These are phyloP conservation scores for Ranitomeya variabilis DNA, from an alignment of 2,113 vertebrate genomes.

Conservation along the genomic window DNA sequence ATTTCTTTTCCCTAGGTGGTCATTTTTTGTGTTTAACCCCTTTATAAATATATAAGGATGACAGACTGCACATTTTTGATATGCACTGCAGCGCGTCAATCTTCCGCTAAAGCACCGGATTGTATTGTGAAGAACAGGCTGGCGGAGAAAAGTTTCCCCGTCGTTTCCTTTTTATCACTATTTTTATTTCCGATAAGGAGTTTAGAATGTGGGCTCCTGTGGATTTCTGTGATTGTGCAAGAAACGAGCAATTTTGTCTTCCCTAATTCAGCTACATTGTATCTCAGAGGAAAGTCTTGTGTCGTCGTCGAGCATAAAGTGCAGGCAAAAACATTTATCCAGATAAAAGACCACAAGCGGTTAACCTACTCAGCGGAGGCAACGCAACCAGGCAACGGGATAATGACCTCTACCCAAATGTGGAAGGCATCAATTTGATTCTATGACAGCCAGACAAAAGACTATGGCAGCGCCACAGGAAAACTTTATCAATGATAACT, in stretches of 20 bases:
- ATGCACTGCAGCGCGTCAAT: not conserved
- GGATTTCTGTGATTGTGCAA: slow-evolving; percentile 53
- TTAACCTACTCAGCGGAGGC: slow-evolving; percentile 77
- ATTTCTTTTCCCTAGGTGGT: not conserved
- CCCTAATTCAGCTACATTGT: slow-evolving; percentile 61
- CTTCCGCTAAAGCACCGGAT: slow-evolving; percentile 6
- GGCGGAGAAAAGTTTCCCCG: slow-evolving; percentile 19
- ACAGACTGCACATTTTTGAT: not conserved
- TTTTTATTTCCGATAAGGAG: slow-evolving; percentile 61
- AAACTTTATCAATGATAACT: slow-evolving; percentile 74
- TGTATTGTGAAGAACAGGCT: slow-evolving; percentile 44
- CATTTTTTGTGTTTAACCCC: not conserved
- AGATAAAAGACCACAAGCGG: slow-evolving; percentile 77
- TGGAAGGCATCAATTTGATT: slow-evolving; percentile 74
- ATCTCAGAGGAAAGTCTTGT: slow-evolving; percentile 69
- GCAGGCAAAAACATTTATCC: slow-evolving; percentile 73
- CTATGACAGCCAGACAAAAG: slow-evolving; percentile 72
- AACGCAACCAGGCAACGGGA: slow-evolving; percentile 69
- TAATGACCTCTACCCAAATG: slow-evolving; percentile 76
- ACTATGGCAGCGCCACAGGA: slow-evolving; percentile 68
- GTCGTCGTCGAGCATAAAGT: slow-evolving; percentile 65
- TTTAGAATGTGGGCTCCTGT: slow-evolving; percentile 37
- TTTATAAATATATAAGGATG: not conserved
- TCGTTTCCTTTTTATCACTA: slow-evolving; percentile 44
- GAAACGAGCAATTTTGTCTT: slow-evolving; percentile 61